Percentiles rank a stretch among this genome's conserved stretches.
These are phyloP conservation scores for Thalassoma bifasciatum DNA, from an alignment of 2,113 vertebrate genomes.

Conservation along the genomic window DNA sequence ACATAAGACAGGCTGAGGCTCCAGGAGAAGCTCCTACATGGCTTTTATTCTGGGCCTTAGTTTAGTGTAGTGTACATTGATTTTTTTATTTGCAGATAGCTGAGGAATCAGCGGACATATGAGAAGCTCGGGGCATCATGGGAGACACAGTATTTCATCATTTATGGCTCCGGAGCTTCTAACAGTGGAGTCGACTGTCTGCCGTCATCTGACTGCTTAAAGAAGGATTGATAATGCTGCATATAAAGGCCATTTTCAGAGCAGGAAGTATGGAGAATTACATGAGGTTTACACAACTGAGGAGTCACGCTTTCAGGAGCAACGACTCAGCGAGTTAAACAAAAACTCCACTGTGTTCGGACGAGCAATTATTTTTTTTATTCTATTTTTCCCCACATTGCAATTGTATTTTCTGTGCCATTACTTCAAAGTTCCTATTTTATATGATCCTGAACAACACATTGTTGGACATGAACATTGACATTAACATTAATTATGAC, in stretches of 20 bases:
- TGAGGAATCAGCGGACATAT: conserved; percentile 7
- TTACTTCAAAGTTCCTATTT: too few relatives aligned
- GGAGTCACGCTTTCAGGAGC: too few relatives aligned
- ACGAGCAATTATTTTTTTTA: too few relatives aligned
- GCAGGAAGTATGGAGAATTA: not conserved
- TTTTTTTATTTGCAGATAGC: conserved; percentile 15
- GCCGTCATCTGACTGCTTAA: conserved; percentile 36
- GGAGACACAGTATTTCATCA: not conserved
- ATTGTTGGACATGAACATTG: too few relatives aligned
- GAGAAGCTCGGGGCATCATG: conserved; percentile 21
- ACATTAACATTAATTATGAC: too few relatives aligned
- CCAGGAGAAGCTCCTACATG: not conserved
- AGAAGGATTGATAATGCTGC: conserved; percentile 14
- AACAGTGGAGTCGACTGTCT: conserved; percentile 35
- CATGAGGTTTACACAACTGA: not conserved
- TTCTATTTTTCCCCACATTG: too few relatives aligned
- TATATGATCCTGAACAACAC: too few relatives aligned
- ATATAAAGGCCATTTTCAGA: conserved; percentile 10
- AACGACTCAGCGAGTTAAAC: too few relatives aligned
- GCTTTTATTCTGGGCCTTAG: not conserved
- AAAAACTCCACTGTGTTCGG: too few relatives aligned
- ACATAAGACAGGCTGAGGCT: not conserved
- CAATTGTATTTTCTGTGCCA: too few relatives aligned
- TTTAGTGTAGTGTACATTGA: not conserved
- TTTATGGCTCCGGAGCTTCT: not conserved